These are phyloP conservation scores for Gymnosoma rotundatum DNA, from an alignment of 2,888 invertebrate genomes.

Conservation along the genomic window DNA sequence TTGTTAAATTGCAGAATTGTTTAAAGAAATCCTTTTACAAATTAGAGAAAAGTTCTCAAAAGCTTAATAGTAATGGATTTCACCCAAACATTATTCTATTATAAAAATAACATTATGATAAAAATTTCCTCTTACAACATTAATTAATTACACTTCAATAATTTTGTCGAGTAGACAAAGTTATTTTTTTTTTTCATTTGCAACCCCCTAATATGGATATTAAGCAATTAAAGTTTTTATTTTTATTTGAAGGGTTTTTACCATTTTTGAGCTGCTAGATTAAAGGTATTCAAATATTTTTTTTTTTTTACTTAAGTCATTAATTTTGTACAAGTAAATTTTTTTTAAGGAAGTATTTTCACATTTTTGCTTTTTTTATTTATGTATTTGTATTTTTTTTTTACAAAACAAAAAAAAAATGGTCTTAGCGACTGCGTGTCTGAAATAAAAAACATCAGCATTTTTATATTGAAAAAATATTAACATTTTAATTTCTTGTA, in stretches of 20 bases:
- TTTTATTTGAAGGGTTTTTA: constrained; percentile 37
- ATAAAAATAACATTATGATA: too few relatives aligned
- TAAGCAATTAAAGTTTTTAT: not conserved
- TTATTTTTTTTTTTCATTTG: too few relatives aligned
- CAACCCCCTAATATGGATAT: not conserved
- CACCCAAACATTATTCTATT: too few relatives aligned
- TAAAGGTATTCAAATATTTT: constrained; percentile 63
- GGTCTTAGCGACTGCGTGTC: constrained; percentile 43
- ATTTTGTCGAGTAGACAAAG: too few relatives aligned
- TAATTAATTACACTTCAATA: too few relatives aligned
- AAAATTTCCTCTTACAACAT: too few relatives aligned
- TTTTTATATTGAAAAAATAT: constrained; percentile 67
- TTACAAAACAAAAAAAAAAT: constrained; percentile 43
- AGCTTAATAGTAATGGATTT: too few relatives aligned
- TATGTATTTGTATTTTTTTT: constrained; percentile 6
- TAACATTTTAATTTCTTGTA: constrained; percentile 47
- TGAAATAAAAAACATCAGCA: constrained; percentile 56
- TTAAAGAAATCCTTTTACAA: too few relatives aligned
- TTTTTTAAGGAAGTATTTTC: not conserved
- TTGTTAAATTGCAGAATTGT: too few relatives aligned
- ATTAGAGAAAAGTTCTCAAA: too few relatives aligned
- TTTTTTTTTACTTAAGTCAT: constrained; percentile 62
- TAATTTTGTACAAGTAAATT: constrained; percentile 59
- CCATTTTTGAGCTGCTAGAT: constrained; percentile 38
- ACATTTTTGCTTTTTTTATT: not conserved